Conservation (phyloP, 2,113 vertebrate species). For the Oriolus oriolus region DNA sequence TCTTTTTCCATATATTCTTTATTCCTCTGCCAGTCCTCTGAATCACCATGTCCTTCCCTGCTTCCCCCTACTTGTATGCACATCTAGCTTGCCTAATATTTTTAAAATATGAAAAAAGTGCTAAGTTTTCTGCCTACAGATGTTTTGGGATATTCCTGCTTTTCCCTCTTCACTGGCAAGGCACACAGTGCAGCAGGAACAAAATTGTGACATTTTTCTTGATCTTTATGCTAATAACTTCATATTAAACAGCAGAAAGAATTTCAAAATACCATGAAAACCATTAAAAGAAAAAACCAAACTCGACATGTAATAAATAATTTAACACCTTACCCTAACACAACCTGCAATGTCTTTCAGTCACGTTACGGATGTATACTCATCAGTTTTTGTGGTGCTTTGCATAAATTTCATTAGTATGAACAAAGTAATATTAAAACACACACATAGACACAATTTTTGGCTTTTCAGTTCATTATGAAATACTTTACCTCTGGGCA, state of each 20-base stretch:
- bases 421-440: constrained; percentile 20
- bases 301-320: constrained; percentile 19
- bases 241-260: background rate
- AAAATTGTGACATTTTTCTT: background rate
- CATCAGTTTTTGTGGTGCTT: background rate
- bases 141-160: background rate
- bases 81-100: background rate
- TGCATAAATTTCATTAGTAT: constrained; percentile 48
- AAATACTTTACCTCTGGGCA: constrained; percentile 62
- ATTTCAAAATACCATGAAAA: constrained; percentile 21
- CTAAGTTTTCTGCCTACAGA: background rate
- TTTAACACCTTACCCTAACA: background rate
- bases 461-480: constrained; percentile 52
- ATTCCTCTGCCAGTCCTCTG: constrained; percentile 27
- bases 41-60: background rate
- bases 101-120: background rate
- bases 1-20: background rate
- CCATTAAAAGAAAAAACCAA: background rate
- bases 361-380: background rate
- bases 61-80: background rate
- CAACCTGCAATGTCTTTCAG: background rate
- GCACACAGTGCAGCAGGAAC: background rate
- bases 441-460: constrained; percentile 21
- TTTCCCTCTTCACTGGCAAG: background rate
- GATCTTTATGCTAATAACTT: background rate